These are phyloP conservation scores for Tetrax tetrax DNA, from an alignment of 2,113 vertebrate species.

Conservation along the genomic window DNA sequence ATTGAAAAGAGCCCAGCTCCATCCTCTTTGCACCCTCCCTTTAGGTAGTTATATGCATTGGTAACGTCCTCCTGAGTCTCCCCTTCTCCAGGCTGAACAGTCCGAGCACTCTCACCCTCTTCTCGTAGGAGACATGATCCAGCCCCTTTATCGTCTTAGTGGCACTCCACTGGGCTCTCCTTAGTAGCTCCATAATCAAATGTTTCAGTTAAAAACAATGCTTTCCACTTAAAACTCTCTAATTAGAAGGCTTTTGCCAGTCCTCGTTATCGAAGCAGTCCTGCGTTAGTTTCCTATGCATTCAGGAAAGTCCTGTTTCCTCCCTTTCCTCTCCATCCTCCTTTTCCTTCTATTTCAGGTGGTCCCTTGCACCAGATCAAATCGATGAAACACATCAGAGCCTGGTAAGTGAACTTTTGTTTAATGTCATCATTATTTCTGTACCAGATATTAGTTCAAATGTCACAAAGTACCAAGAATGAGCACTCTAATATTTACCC, in stretches of 20 bases:
- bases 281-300: not conserved
- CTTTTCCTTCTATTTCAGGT: not conserved
- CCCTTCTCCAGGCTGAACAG: not conserved
- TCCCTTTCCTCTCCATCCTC: not conserved
- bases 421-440: not conserved
- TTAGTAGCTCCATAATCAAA: not conserved
- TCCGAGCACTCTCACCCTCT: not conserved
- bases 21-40: not conserved
- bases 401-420: fast-evolving
- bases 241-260: not conserved
- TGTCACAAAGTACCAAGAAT: not conserved
- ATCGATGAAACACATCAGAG: not conserved
- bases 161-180: not conserved
- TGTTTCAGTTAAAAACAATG: not conserved
- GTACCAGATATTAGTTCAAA: not conserved
- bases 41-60: not conserved
- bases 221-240: not conserved
- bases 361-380: not conserved
- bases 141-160: not conserved
- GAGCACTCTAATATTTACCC: not conserved
- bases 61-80: not conserved
- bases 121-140: not conserved
- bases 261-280: not conserved
- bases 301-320: not conserved
- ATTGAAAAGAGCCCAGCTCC: not conserved